These are phyloP conservation scores for Melanotus villosus DNA, from an alignment of 2,888 invertebrate species.

Conservation along the genomic window DNA sequence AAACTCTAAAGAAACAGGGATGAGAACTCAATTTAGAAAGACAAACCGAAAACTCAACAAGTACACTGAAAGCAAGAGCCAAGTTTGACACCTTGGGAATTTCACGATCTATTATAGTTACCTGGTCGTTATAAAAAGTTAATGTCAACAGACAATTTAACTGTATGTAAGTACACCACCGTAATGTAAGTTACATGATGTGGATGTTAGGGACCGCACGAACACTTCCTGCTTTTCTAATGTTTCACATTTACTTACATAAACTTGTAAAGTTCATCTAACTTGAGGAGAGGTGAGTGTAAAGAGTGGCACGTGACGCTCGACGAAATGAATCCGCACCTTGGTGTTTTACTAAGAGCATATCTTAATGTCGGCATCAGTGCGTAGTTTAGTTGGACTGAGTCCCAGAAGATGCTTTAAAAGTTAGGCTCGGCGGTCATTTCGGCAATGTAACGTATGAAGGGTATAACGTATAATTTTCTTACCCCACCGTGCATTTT, in stretches of 20 bases:
- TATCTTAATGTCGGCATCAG: neutral
- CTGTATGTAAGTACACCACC: constrained; percentile 15
- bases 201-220: neutral
- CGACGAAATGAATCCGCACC: constrained; percentile 14
- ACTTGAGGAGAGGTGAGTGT: constrained; percentile 2
- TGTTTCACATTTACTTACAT: constrained; percentile 21
- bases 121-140: constrained; percentile 14
- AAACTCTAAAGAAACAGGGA: constrained; percentile 22
- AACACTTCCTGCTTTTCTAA: constrained; percentile 17
- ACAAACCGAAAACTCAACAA: constrained; percentile 32
- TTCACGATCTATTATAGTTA: constrained; percentile 9
- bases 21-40: constrained; percentile 34
- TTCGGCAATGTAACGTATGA: constrained; percentile 14
- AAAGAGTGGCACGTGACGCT: constrained; percentile 13
- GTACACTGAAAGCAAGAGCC: constrained; percentile 1
- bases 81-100: constrained; percentile 5
- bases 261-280: constrained; percentile 13
- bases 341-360: neutral
- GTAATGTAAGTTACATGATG: constrained; percentile 19
- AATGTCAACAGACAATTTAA: constrained; percentile 16
- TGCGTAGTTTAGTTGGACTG: neutral
- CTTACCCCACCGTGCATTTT: constrained; percentile 13
- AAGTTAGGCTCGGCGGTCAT: constrained; percentile 19
- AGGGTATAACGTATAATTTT: constrained; percentile 16
- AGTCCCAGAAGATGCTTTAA: constrained; percentile 19